Percentiles rank a stretch among this genome's conserved stretches.
Conservation (phyloP, 2,113 vertebrate species). For the Protobothrops mucrosquamatus region DNA sequence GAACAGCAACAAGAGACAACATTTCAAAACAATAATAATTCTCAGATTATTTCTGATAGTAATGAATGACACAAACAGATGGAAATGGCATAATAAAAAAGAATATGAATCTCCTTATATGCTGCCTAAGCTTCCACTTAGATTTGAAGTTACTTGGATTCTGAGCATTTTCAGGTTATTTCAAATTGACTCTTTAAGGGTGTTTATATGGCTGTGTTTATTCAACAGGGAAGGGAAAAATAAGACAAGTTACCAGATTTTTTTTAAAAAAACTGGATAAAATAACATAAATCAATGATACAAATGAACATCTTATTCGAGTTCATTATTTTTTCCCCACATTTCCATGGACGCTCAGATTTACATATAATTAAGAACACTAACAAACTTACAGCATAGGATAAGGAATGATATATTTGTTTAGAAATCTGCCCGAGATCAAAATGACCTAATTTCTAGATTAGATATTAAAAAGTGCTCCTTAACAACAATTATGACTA, state of each 20-base stretch:
- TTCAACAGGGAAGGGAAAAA: not conserved
- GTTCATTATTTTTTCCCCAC: not conserved
- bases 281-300: not conserved
- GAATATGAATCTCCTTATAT: not conserved
- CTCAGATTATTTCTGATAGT: not conserved
- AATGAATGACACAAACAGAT: not conserved
- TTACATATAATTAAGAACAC: not conserved
- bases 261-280: not conserved
- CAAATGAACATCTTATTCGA: not conserved
- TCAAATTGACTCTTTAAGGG: not conserved
- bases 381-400: not conserved
- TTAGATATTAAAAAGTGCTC: not conserved
- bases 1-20: not conserved
- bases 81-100: too few species aligned
- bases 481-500: not conserved
- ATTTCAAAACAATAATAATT: not conserved
- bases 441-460: not conserved
- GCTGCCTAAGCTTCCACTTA: not conserved
- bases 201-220: not conserved
- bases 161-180: not conserved
- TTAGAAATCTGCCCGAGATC: not conserved
- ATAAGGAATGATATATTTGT: not conserved
- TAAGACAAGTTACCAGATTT: not conserved
- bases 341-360: not conserved
- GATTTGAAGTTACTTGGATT: not conserved